Evolutionary conservation across 2,888 invertebrate species (phyloP).

Genomic region (Xestia sexstrigata): DNA sequence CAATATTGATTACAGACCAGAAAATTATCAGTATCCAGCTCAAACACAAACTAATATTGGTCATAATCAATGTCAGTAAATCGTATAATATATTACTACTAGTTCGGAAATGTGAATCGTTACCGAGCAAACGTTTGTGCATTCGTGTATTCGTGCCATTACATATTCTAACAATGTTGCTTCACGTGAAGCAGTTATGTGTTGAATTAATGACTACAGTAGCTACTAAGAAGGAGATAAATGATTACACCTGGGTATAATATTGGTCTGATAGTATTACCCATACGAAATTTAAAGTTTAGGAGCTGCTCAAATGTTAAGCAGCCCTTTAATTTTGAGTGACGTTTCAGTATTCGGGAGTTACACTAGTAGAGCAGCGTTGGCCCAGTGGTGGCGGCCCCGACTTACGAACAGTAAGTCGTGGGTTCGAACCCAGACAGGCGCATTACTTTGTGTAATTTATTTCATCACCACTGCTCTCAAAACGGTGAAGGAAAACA

Average conservation of each 20-base stretch:
- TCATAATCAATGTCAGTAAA: constrained; percentile 12
- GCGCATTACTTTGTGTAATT: no score
- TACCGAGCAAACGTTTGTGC: constrained; percentile 9
- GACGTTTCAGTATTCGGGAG: no score
- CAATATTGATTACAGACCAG: constrained; percentile 10
- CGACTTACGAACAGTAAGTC: no score
- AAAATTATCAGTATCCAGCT: neutral
- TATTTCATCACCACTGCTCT: no score
- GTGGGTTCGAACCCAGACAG: no score
- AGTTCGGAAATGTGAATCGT: neutral
- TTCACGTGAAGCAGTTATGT: constrained; percentile 28
- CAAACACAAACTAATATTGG: constrained; percentile 24
- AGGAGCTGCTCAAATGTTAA: no score
- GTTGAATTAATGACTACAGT: constrained; percentile 16
- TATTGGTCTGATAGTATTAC: neutral
- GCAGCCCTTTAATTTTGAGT: no score
- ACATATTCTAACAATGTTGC: constrained; percentile 27
- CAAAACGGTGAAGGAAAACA: no score
- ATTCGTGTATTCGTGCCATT: constrained; percentile 24
- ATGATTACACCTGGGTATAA: neutral
- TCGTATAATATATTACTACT: neutral
- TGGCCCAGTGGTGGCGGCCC: no score
- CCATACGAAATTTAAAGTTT: no score
- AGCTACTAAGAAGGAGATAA: neutral
- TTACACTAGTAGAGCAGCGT: no score